Conservation (phyloP, 2,888 invertebrate genomes). For the Zygogramma bicolorata region DNA sequence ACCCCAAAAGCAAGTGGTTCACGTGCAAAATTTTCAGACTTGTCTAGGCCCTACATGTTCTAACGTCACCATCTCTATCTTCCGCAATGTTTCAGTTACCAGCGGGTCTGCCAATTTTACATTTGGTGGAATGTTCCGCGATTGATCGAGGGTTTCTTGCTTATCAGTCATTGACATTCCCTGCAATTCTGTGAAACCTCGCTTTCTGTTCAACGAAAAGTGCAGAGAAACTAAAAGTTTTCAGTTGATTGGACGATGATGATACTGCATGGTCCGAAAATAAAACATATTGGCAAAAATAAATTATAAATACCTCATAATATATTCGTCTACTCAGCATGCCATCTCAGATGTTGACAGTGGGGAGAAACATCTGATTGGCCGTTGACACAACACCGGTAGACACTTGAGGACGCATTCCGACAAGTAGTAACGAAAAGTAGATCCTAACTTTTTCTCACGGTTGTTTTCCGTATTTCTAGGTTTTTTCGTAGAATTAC, state of each 20-base stretch:
- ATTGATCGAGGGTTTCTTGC: neutral
- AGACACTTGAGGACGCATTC: slow-evolving; percentile 52
- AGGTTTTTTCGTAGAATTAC: neutral
- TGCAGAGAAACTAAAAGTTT: neutral
- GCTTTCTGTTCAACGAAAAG: neutral
- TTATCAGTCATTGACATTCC: slow-evolving; percentile 2
- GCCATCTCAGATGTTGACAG: slow-evolving; percentile 9
- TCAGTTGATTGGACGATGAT: neutral
- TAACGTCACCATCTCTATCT: no score
- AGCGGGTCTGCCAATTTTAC: no score
- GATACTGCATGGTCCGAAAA: neutral
- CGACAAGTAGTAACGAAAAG: slow-evolving; percentile 57
- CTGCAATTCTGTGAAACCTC: neutral
- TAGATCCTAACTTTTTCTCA: slow-evolving; percentile 53
- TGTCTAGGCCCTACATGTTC: no score
- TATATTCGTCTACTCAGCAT: slow-evolving; percentile 5
- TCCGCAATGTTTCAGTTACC: no score
- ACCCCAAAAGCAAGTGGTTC: no score
- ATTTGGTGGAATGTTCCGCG: neutral
- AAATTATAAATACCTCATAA: neutral
- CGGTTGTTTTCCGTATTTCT: neutral
- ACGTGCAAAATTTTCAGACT: no score
- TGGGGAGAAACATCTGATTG: slow-evolving; percentile 35
- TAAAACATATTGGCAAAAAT: neutral
- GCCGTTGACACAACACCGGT: slow-evolving; percentile 39